phyloP scores from a whole-genome alignment of 2,797 vertebrate genomes.

The Sebastes diaconus region DNA sequence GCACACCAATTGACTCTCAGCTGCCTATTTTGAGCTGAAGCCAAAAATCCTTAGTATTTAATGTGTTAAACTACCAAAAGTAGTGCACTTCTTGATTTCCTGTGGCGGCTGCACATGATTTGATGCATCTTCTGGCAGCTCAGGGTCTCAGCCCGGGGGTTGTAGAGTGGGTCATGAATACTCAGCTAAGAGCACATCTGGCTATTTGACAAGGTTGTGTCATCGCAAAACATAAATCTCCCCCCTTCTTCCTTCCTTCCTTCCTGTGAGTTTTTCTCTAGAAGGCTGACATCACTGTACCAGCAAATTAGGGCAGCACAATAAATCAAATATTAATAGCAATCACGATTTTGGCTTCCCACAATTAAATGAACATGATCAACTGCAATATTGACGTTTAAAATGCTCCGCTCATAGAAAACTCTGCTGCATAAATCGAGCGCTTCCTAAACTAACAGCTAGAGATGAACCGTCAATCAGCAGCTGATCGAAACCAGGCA shows the following conservation, averaged over 20 bases:
- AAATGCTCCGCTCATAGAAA: too few relatives aligned
- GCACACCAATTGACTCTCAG: neutral
- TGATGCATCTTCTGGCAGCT: slow-evolving; percentile 1
- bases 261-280: neutral
- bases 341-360: too few relatives aligned
- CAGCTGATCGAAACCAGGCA: too few relatives aligned
- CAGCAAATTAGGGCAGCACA: too few relatives aligned
- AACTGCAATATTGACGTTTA: too few relatives aligned
- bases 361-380: too few relatives aligned
- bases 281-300: too few relatives aligned
- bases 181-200: neutral
- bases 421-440: too few relatives aligned
- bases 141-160: neutral
- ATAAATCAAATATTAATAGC: too few relatives aligned
- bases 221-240: neutral
- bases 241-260: neutral
- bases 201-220: slow-evolving; percentile 3
- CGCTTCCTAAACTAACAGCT: too few relatives aligned
- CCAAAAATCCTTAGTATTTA: neutral
- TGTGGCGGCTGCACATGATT: neutral
- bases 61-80: neutral
- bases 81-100: neutral
- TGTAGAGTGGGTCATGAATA: neutral
- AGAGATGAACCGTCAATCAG: too few relatives aligned
- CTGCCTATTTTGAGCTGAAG: neutral